Percentiles rank a stretch among this genome's conserved stretches.
Conservation (phyloP, 2,888 invertebrate genomes). For the Melanostoma mellinum region DNA sequence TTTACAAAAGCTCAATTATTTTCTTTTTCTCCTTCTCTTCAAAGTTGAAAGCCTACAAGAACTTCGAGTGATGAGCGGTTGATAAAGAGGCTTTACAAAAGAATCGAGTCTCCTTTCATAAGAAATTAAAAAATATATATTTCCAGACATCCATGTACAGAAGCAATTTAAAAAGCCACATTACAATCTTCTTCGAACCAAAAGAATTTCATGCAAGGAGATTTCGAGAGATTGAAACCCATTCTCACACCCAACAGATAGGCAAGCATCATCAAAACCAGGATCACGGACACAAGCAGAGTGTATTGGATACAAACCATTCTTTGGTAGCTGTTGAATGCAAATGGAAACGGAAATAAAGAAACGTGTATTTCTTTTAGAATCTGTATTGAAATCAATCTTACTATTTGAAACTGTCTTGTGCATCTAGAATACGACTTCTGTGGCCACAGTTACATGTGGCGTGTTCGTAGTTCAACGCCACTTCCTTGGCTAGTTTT, state of each 20-base stretch:
- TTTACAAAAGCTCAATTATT: too few species aligned
- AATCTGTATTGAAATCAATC: not conserved
- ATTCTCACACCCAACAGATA: not conserved
- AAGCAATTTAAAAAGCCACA: constrained; percentile 10
- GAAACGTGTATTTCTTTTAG: not conserved
- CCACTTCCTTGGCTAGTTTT: constrained; percentile 40
- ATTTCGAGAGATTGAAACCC: constrained; percentile 11
- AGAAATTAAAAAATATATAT: not conserved
- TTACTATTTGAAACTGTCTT: constrained; percentile 54
- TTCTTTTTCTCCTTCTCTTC: too few species aligned
- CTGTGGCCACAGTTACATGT: constrained; percentile 49
- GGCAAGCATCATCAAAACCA: not conserved
- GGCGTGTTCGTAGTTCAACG: constrained; percentile 35
- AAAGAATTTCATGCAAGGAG: constrained; percentile 12
- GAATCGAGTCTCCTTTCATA: not conserved
- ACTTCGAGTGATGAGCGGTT: too few species aligned
- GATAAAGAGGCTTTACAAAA: too few species aligned
- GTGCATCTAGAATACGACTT: constrained; percentile 42
- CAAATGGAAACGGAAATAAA: not conserved
- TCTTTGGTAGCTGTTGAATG: constrained; percentile 23
- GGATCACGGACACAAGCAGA: not conserved
- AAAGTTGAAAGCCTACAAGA: too few species aligned
- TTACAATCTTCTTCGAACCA: constrained; percentile 19
- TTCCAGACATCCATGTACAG: not conserved
- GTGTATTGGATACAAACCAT: constrained; percentile 3